These are phyloP conservation scores for Zophobas morio DNA, from an alignment of 1,140 invertebrate genomes.

Conservation along the genomic window DNA sequence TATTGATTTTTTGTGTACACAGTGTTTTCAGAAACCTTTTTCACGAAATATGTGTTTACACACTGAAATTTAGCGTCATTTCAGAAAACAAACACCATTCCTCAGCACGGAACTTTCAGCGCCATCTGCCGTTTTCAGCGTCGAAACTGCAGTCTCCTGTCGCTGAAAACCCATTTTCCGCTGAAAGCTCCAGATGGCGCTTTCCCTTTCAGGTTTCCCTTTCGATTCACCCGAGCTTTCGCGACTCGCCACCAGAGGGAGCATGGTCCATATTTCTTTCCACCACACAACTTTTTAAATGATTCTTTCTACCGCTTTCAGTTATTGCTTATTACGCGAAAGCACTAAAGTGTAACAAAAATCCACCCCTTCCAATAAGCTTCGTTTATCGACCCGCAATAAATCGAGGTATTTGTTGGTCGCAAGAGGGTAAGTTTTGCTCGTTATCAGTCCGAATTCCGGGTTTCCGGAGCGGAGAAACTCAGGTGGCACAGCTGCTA, in stretches of 20 bases:
- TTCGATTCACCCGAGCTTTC: not conserved
- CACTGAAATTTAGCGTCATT: not conserved
- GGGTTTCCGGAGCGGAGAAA: constrained; percentile 44
- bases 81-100: not conserved
- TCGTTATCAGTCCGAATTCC: constrained; percentile 30
- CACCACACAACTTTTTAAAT: not conserved
- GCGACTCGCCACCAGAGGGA: not conserved
- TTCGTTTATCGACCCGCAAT: constrained; percentile 27
- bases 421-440: constrained; percentile 38
- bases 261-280: not conserved
- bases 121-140: not conserved
- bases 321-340: not conserved
- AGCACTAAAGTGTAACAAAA: too few relatives aligned
- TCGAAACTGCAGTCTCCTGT: not conserved
- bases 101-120: not conserved
- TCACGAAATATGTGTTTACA: too few relatives aligned
- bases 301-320: not conserved
- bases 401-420: constrained; percentile 58
- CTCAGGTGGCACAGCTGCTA: constrained; percentile 58
- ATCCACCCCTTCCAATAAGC: not conserved
- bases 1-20: too few relatives aligned
- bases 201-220: not conserved
- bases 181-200: constrained; percentile 29
- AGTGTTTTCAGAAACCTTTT: too few relatives aligned
- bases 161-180: constrained; percentile 7